Conservation (phyloP, 37 sponge, comb jelly and placozoan species). For the Beroe forskalii region DNA sequence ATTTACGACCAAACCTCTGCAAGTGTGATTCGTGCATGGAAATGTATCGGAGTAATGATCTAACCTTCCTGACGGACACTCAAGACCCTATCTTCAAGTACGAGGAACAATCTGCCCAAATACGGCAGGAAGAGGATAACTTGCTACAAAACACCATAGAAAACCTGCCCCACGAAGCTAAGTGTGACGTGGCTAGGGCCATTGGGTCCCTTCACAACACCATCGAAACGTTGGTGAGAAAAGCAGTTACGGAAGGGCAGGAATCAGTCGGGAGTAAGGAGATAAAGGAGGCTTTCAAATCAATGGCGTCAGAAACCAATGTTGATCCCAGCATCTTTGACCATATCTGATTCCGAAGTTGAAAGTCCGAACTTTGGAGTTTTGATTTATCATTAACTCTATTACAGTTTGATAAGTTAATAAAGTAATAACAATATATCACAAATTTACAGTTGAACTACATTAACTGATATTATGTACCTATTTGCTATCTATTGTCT, state of each 20-base stretch:
- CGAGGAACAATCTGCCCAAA: slow-evolving; percentile 69
- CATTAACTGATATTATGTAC: too few relatives aligned
- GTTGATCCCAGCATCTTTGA: slow-evolving; percentile 49
- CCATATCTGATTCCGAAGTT: neutral
- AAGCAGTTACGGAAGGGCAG: neutral
- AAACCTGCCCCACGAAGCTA: slow-evolving; percentile 17
- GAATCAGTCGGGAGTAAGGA: neutral
- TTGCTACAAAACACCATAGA: neutral
- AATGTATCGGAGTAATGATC: slow-evolving; percentile 67
- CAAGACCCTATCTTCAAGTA: slow-evolving; percentile 76
- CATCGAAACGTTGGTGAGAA: neutral
- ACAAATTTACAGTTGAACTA: too few relatives aligned
- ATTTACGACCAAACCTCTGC: neutral
- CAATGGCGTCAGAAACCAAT: slow-evolving; percentile 27
- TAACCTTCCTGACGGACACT: slow-evolving; percentile 74
- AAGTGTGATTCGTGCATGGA: slow-evolving; percentile 39
- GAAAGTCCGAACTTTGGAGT: neutral
- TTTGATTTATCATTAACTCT: too few relatives aligned
- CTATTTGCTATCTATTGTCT: too few relatives aligned
- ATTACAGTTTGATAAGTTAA: too few relatives aligned
- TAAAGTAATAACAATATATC: too few relatives aligned
- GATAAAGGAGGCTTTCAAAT: slow-evolving; percentile 8
- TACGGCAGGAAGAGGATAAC: neutral
- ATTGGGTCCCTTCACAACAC: slow-evolving; percentile 2
- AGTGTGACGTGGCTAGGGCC: slow-evolving; percentile 49